Conservation (phyloP, 2,797 vertebrate species). For the Borostomias antarcticus region DNA sequence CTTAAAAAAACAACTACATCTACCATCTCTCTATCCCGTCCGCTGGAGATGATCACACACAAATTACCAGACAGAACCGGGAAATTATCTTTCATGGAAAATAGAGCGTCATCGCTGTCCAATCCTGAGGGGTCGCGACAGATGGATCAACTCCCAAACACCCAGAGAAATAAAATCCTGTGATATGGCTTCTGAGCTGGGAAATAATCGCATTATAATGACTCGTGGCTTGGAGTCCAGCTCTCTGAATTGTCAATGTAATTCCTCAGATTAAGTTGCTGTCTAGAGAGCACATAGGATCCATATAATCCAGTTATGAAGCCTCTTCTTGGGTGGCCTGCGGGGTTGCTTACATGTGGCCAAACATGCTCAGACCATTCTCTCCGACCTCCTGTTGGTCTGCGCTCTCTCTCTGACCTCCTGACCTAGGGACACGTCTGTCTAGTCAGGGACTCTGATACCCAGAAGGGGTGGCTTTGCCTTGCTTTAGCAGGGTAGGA, state of each 20-base stretch:
- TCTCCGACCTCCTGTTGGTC: no score
- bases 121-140: not conserved
- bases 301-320: not conserved
- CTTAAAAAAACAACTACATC: constrained; percentile 18
- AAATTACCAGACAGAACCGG: not conserved
- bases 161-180: not conserved
- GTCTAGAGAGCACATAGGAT: not conserved
- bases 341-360: no score
- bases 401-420: no score
- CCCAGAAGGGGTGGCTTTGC: not conserved
- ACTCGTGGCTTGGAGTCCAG: not conserved
- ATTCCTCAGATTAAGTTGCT: constrained; percentile 1
- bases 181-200: constrained; percentile 1
- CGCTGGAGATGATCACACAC: constrained; percentile 13
- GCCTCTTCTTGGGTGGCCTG: not conserved
- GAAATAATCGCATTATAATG: constrained; percentile 1
- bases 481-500: not conserved
- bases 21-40: constrained; percentile 8
- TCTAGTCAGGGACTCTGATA: not conserved
- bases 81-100: not conserved
- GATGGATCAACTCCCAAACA: not conserved
- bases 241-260: not conserved
- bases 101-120: not conserved
- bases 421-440: no score
- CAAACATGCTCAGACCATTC: not conserved